These are phyloP conservation scores for Cerceris rybyensis DNA, from an alignment of 2,888 invertebrate species.

Conservation along the genomic window DNA sequence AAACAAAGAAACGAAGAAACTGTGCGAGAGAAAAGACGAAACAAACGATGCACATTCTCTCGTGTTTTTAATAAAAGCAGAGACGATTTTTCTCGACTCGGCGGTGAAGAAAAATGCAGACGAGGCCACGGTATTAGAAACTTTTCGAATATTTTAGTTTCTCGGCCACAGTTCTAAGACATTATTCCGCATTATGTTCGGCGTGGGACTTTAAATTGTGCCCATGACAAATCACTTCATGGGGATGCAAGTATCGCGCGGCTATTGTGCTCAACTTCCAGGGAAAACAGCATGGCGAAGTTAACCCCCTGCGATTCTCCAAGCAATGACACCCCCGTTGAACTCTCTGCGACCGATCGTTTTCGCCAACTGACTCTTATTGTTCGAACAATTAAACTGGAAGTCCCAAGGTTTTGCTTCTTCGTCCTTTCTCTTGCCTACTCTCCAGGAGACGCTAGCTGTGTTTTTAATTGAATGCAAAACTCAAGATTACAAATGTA, in stretches of 20 bases:
- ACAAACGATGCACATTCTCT: neutral
- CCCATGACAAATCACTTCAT: constrained; percentile 25
- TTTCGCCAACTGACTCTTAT: too few species aligned
- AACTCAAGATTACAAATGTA: too few species aligned
- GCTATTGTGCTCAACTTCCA: constrained; percentile 19
- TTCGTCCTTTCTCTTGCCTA: too few species aligned
- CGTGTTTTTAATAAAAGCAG: neutral
- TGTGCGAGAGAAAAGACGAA: neutral
- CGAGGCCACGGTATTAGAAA: constrained; percentile 19
- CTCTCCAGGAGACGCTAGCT: too few species aligned
- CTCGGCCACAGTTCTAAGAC: constrained; percentile 18
- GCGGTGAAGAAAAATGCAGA: constrained; percentile 4
- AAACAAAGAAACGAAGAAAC: neutral
- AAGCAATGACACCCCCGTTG: neutral
- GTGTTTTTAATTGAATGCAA: too few species aligned
- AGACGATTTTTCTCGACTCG: neutral
- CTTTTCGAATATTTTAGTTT: constrained; percentile 43
- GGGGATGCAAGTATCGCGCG: constrained; percentile 25
- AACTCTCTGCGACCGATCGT: too few species aligned
- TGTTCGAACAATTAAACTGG: neutral
- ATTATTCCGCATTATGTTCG: constrained; percentile 35
- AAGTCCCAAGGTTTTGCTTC: too few species aligned
- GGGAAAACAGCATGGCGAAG: constrained; percentile 17
- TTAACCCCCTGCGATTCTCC: constrained; percentile 5
- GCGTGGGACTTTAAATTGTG: constrained; percentile 36